Evolutionary conservation across 2,888 invertebrate species (phyloP).

Genomic region (Branchipolynoe longqiensis): DNA sequence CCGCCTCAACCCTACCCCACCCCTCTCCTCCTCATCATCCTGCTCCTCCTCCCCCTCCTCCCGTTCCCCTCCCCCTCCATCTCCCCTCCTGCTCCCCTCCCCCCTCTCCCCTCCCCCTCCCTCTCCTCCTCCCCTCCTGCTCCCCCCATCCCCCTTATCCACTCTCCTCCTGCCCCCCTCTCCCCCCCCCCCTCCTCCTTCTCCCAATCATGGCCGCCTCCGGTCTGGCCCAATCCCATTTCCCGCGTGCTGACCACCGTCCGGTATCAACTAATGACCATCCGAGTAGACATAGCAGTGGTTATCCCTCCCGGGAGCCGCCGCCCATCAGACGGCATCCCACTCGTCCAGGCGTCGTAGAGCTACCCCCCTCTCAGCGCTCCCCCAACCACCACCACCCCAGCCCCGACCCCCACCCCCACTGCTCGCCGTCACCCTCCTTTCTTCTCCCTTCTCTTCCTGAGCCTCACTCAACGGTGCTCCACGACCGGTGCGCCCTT

Average conservation of each 20-base stretch:
- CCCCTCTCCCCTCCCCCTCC: background rate
- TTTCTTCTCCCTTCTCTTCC: background rate
- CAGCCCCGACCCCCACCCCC: background rate
- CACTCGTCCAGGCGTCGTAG: too few relatives aligned
- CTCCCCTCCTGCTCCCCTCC: background rate
- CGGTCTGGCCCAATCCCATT: constrained; percentile 52
- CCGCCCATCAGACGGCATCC: constrained; percentile 51
- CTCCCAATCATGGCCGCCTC: constrained; percentile 27
- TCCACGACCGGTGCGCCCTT: too few relatives aligned
- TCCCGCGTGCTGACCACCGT: constrained; percentile 42
- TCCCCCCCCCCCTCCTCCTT: background rate
- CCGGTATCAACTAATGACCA: constrained; percentile 54
- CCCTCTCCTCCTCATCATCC: background rate
- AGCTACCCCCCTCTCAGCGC: too few relatives aligned
- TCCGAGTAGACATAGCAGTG: constrained; percentile 55
- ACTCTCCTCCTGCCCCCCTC: background rate
- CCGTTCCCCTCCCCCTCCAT: background rate
- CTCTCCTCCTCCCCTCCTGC: background rate
- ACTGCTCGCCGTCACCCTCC: background rate
- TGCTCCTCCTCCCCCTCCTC: background rate
- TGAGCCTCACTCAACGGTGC: background rate
- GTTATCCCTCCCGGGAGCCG: constrained; percentile 49
- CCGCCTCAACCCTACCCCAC: background rate
- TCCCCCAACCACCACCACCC: too few relatives aligned
- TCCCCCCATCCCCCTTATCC: background rate